Evolutionary conservation across 2,888 invertebrate species (phyloP), one percentile per base, ranked within the genome.

Genomic region (Watsonalla cultraria): DNA sequence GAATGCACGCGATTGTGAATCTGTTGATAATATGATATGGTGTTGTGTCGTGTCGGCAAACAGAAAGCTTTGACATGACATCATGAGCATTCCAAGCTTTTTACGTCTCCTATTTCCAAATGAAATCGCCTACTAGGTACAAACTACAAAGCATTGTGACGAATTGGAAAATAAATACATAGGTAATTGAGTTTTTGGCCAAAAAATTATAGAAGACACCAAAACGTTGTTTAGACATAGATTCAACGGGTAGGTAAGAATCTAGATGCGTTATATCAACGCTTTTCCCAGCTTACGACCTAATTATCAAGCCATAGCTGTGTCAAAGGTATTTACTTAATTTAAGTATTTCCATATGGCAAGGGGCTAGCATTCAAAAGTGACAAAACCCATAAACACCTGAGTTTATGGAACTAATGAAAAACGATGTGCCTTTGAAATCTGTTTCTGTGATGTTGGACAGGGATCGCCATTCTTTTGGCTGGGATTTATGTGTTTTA

Each of bases 391-490:
- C 72, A 80, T 84, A 84, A 86, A 86, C 87, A 85, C 86, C 84
- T 82, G 84, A 82, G 75, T 85, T 84, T 86, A 87, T 82, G 69
- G 76, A 62, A 66, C 70, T 65, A 80, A 78, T 86, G 86, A 87
- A 85, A 82, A 86, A 88, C 83, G 82, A 78, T 68, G 72, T 71
- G 72, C 79, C 84, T 87, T 88, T 88, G 86, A 88, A 84, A 87
- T 81, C 77, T 72, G 78, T 80, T 78, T 74, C 79, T 90, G 80
- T 88, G 87, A 90, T 85, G 86, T 86, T 76, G 71, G 80, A 76
- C 79, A 76, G 78, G 74, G 72, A 68, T 73, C 72, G 78, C 82
- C 77, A 85, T 88, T 87, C 83, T 86, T 87, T 82, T 74, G 71
- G 74, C 58, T 69, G 64, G 76, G 78, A 89, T 89, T 88, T 87